A percentile compares a stretch with the other conserved stretches of the same genome.
Conservation (phyloP, 2,888 invertebrate genomes). For the Synergus japonicus region DNA sequence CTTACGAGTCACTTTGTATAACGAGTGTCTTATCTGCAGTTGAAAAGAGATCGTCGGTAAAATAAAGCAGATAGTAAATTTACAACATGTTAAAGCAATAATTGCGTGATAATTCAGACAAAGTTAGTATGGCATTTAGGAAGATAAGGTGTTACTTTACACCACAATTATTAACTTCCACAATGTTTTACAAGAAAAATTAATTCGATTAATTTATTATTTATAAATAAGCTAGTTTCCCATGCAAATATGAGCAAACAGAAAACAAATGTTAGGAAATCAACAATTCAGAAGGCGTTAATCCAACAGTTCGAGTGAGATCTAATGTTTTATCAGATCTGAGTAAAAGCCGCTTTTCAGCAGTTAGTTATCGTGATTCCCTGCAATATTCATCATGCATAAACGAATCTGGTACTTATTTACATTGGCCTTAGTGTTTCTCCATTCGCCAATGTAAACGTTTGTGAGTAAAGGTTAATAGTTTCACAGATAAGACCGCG, state of each 20-base stretch:
- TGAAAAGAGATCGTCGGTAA: not conserved
- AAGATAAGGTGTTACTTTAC: not conserved
- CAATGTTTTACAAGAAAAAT: not conserved
- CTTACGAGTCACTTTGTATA: conserved; percentile 23
- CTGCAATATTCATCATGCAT: conserved; percentile 56
- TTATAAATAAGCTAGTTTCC: not conserved
- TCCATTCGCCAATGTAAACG: conserved; percentile 56
- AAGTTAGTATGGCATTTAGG: conserved; percentile 12
- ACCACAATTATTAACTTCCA: not conserved
- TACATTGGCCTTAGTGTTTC: conserved; percentile 62
- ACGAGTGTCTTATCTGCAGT: not conserved
- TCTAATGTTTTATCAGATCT: not conserved
- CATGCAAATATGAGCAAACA: not conserved
- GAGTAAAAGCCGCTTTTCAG: conserved; percentile 42
- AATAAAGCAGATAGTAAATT: not conserved
- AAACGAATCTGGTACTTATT: conserved; percentile 63
- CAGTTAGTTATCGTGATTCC: conserved; percentile 55
- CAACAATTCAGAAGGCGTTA: not conserved
- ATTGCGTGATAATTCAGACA: conserved; percentile 25
- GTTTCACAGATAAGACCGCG: conserved; percentile 63
- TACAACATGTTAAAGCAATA: conserved; percentile 8
- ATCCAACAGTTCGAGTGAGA: not conserved
- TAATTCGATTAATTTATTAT: not conserved
- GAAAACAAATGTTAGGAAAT: not conserved
- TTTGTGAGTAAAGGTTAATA: conserved; percentile 67